Base-by-base conservation (phyloP, 2,797 vertebrate genomes). In the Tiaroga cobitis region DNA sequence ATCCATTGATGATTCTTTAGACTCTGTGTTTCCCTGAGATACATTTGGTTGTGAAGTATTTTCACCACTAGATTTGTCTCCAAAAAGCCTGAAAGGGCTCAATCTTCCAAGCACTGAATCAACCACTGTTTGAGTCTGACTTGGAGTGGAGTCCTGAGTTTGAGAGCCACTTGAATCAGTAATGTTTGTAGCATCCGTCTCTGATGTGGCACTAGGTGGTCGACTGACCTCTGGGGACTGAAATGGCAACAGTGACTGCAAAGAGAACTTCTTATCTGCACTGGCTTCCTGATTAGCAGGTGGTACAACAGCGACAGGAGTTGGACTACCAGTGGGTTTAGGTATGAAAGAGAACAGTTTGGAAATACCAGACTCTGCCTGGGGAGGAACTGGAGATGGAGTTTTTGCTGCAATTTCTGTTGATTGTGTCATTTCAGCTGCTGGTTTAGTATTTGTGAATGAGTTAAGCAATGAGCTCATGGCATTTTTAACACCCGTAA, bases 41-140 rank as follows among this genome's bases (percentile, higher is more conserved):
- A 85, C 90, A 87, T 86, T 92, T 89, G 90, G 88, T 81, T 94
- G 93, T 82, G 92, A 90, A 24, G 93, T 91, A 32, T 93, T 86
- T 29, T 94, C 94, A 85, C 86, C 89, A 37, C 91, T 89, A 73
- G 93, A 87, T 80, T 94, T 90, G 86, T 93, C 97, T 6, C 93
- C 95, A 92, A 98, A 97, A 51, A 97, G 92, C 83, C 96, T 97
- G 87, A 98, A 91, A 85, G 97, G 95, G 91, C 95, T 97, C 72
- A 98, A 92, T 82, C 94, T 95, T 88, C 94, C 96, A 19, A 98
- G 91, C 92, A 98, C 92, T 13, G 97, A 97, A 87, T 96, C 96
- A 85, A 98, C 92, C 75, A 97, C 92, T 0, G 96, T 96, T 78
- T 92, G 86, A 11, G 95, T 82, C 88, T 91, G 95, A 87, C 92